Percentiles rank a stretch among this genome's conserved stretches.
These are phyloP conservation scores for Drosophila yooni DNA, from an alignment of 2,888 invertebrate species.

Conservation along the genomic window DNA sequence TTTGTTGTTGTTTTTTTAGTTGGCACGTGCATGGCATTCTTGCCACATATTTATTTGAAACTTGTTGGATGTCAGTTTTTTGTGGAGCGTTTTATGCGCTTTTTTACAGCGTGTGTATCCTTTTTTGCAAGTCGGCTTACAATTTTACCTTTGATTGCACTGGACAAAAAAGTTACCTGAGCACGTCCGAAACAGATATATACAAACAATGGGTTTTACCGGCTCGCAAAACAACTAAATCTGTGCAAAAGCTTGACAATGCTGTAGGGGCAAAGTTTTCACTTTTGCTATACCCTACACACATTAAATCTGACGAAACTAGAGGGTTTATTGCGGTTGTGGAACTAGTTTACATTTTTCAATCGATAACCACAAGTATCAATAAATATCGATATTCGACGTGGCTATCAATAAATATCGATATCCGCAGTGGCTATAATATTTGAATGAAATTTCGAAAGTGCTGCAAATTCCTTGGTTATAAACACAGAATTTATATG, in stretches of 20 bases:
- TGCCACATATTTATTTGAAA: constrained; percentile 38
- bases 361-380: not conserved
- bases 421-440: not conserved
- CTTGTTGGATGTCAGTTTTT: constrained; percentile 51
- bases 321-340: not conserved
- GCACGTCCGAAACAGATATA: constrained; percentile 43
- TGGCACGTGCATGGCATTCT: constrained; percentile 11
- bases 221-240: not conserved
- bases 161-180: constrained; percentile 52
- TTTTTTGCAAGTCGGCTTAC: constrained; percentile 69
- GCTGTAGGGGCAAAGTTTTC: constrained; percentile 4
- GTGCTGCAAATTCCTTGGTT: not conserved
- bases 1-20: not conserved
- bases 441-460: not conserved
- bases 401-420: not conserved
- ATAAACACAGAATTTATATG: not conserved
- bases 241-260: not conserved
- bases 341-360: not conserved
- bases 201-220: not conserved
- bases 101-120: constrained; percentile 64
- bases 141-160: constrained; percentile 63
- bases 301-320: no score
- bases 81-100: constrained; percentile 67
- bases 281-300: not conserved
- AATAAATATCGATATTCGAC: not conserved